These are phyloP conservation scores for Oncorhynchus masou DNA, from an alignment of 2,113 vertebrate species.

Conservation along the genomic window DNA sequence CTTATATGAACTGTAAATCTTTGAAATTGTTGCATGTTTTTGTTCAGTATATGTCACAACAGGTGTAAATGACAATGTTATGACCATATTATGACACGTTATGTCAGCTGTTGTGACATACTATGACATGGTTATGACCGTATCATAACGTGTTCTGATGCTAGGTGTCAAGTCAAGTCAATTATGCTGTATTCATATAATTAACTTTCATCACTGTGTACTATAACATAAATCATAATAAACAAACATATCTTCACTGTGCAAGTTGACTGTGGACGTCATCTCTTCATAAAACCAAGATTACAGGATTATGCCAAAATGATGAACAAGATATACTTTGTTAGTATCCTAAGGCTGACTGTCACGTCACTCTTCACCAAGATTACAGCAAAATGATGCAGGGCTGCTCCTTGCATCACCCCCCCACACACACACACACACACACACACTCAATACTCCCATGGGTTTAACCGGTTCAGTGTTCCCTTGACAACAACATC, in stretches of 20 bases:
- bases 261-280: too few species aligned
- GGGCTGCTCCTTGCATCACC: background rate
- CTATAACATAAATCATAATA: background rate
- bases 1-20: too few species aligned
- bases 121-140: too few species aligned
- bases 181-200: background rate
- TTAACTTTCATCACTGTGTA: background rate
- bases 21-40: too few species aligned
- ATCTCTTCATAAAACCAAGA: too few species aligned
- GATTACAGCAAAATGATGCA: too few species aligned
- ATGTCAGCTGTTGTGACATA: too few species aligned
- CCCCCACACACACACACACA: conserved; percentile 5
- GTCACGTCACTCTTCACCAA: background rate
- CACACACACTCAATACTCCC: conserved; percentile 25
- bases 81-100: too few species aligned
- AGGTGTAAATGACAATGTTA: too few species aligned
- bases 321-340: background rate
- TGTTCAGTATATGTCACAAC: too few species aligned
- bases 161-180: background rate
- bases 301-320: background rate
- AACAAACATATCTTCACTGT: background rate
- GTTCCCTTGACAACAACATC: conserved; percentile 69
- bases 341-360: background rate
- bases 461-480: conserved; percentile 49
- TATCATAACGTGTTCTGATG: too few species aligned